Percentiles rank a stretch among this genome's conserved stretches.
Evolutionary conservation across 1,140 invertebrate species (phyloP).

Genomic region (Sarcophaga bullata): DNA sequence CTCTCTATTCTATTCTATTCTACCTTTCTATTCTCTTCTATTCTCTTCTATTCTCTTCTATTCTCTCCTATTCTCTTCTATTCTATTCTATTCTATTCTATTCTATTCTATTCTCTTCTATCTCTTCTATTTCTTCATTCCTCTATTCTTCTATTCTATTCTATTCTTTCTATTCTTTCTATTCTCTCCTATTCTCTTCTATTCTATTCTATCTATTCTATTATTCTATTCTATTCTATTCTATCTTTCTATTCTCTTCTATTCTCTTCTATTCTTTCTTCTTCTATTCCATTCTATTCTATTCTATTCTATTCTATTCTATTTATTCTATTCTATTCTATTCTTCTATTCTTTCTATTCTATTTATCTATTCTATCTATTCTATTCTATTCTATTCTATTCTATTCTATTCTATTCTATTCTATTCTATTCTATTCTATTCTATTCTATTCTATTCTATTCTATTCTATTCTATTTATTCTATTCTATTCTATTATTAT

Average conservation of each 20-base stretch:
- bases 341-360: neutral
- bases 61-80: neutral
- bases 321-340: neutral
- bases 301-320: too few species aligned
- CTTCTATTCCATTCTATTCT: too few species aligned
- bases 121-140: too few species aligned
- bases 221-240: too few species aligned
- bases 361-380: too few species aligned
- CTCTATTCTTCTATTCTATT: neutral
- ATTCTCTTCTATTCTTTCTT: too few species aligned
- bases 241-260: too few species aligned
- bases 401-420: conserved; percentile 25
- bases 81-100: neutral
- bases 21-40: neutral
- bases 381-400: conserved; percentile 17
- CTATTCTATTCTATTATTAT: too few species aligned
- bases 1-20: neutral
- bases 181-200: too few species aligned
- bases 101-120: neutral
- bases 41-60: conserved; percentile 2
- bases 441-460: conserved; percentile 5
- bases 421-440: neutral
- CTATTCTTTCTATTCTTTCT: conserved; percentile 12
- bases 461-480: conserved; percentile 27
- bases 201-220: too few species aligned